These are phyloP conservation scores for Myotis brandtii DNA, from an alignment of 2,113 vertebrate species.

Conservation along the genomic window DNA sequence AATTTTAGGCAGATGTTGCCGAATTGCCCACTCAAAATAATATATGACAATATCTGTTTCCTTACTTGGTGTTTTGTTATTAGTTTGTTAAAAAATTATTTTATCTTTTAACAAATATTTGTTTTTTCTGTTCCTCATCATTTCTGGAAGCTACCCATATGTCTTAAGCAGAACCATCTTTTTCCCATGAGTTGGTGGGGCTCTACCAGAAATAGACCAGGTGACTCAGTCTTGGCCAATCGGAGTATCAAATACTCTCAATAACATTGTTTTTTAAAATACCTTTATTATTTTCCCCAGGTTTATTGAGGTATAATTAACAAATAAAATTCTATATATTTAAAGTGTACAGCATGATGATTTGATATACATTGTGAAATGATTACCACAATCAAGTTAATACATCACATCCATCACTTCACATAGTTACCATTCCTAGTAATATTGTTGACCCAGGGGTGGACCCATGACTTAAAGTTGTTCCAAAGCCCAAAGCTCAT, in stretches of 20 bases:
- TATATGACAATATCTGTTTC: background rate
- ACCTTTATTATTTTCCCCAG: background rate
- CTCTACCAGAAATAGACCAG: background rate
- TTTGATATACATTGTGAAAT: background rate
- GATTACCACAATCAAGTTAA: background rate
- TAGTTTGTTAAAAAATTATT: background rate
- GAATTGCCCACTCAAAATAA: background rate
- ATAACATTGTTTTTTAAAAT: background rate
- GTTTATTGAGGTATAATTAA: background rate
- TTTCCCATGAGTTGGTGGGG: background rate
- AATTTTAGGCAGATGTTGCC: constrained; percentile 15
- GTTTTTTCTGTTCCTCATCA: background rate
- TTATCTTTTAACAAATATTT: background rate
- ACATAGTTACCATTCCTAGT: background rate
- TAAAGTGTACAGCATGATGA: background rate
- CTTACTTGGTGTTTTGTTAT: background rate
- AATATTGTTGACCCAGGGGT: background rate
- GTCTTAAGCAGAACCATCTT: background rate
- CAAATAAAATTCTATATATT: background rate
- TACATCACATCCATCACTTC: background rate
- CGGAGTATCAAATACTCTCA: background rate
- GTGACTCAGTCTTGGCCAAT: background rate
- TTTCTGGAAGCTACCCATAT: background rate
- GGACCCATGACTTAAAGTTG: background rate
- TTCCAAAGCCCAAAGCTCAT: background rate